phyloP scores from a whole-genome alignment of 2,888 invertebrate species.

The Hirtodrosophila histrioides region DNA sequence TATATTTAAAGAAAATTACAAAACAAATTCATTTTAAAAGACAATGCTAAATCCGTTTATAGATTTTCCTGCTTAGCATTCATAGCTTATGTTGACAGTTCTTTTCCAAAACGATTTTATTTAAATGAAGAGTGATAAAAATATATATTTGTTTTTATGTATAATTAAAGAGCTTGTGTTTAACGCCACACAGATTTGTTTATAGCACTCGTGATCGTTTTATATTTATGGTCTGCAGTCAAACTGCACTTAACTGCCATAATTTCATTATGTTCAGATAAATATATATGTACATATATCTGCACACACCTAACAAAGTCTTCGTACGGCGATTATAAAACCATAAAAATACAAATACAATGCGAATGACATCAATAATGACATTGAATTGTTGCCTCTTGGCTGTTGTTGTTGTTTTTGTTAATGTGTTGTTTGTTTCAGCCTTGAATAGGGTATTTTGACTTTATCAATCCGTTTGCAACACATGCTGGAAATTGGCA shows the following conservation, averaged over 20 bases:
- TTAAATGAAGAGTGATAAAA: no score
- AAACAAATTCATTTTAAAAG: no score
- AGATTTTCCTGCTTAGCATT: not conserved
- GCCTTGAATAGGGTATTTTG: constrained; percentile 14
- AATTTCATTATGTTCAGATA: constrained; percentile 58
- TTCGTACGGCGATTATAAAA: constrained; percentile 62
- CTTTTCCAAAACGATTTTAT: no score
- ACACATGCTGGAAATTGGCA: not conserved
- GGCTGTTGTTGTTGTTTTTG: constrained; percentile 20
- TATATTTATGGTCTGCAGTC: constrained; percentile 1
- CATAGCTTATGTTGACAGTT: no score
- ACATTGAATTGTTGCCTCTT: constrained; percentile 68
- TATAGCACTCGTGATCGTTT: not conserved
- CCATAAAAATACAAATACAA: constrained; percentile 66
- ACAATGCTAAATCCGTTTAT: not conserved
- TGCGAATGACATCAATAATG: constrained; percentile 76
- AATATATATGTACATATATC: constrained; percentile 23
- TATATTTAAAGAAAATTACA: no score
- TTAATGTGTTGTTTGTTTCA: constrained; percentile 1
- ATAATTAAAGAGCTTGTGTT: no score
- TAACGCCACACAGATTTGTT: no score
- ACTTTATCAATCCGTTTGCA: not conserved
- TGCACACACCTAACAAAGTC: constrained; percentile 20
- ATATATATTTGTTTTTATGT: no score
- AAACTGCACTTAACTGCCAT: constrained; percentile 44